Percentiles rank a stretch among this genome's conserved stretches.
These are phyloP conservation scores for Agriopis aurantiaria DNA, from an alignment of 2,888 invertebrate genomes.

Conservation along the genomic window DNA sequence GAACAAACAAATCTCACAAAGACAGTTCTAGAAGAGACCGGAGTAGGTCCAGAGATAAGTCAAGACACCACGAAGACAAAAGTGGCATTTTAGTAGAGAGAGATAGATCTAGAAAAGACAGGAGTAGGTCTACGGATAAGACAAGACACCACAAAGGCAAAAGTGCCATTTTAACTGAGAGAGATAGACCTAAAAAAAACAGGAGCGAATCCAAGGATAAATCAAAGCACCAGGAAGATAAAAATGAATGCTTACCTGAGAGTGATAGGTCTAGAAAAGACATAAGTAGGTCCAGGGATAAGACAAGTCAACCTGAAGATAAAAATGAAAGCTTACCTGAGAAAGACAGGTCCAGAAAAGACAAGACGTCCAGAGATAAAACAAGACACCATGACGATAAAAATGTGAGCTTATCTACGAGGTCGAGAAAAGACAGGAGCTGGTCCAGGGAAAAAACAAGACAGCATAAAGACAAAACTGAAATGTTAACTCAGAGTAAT, in stretches of 20 bases:
- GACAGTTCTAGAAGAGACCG: conserved; percentile 9
- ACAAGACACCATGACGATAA: conserved; percentile 13
- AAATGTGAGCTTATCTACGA: conserved; percentile 33
- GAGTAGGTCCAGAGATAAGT: conserved; percentile 15
- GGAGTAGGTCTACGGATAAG: conserved; percentile 38
- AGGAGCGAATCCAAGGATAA: conserved; percentile 13
- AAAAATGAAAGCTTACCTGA: background rate
- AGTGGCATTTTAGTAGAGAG: conserved; percentile 34
- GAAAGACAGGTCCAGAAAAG: conserved; percentile 5
- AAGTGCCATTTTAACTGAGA: conserved; percentile 8
- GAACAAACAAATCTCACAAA: conserved; percentile 16
- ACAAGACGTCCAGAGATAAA: conserved; percentile 4
- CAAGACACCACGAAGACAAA: conserved; percentile 19
- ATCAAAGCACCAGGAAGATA: conserved; percentile 1
- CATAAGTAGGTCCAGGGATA: background rate
- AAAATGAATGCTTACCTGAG: background rate
- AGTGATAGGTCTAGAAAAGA: conserved; percentile 5
- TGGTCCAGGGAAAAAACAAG: background rate
- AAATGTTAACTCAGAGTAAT: conserved; percentile 3
- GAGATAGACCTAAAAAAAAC: conserved; percentile 27
- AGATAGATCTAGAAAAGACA: conserved; percentile 14
- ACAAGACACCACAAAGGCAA: conserved; percentile 25
- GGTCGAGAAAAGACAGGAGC: background rate
- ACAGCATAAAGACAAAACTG: background rate
- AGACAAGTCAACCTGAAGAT: background rate